phyloP scores from a whole-genome alignment of 2,113 vertebrate genomes.

The Callaeas wilsoni region DNA sequence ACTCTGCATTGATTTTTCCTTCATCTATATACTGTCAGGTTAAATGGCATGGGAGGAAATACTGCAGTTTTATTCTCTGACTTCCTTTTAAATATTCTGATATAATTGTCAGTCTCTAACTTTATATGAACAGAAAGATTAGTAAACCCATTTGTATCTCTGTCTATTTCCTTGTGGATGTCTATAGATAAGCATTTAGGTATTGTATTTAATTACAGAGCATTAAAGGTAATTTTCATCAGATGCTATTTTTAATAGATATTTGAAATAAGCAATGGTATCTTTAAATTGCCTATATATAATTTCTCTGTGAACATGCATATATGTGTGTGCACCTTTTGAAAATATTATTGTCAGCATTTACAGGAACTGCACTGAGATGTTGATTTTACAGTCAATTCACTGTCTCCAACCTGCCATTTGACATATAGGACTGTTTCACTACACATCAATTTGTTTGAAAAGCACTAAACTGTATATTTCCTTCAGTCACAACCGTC shows the following conservation, averaged over 20 bases:
- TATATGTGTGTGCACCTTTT: background rate
- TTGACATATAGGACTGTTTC: background rate
- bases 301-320: background rate
- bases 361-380: background rate
- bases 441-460: background rate
- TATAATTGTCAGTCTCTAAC: background rate
- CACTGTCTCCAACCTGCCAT: background rate
- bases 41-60: background rate
- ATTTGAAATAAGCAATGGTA: background rate
- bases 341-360: background rate
- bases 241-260: background rate
- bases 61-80: background rate
- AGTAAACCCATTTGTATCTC: background rate
- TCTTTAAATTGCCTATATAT: background rate
- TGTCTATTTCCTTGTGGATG: background rate
- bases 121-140: background rate
- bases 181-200: background rate
- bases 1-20: background rate
- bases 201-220: background rate
- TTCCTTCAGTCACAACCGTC: background rate
- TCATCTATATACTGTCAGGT: background rate
- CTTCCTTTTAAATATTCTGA: background rate
- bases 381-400: background rate
- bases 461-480: background rate
- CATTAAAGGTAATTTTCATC: background rate